Evolutionary conservation across 2,888 invertebrate species (phyloP), one percentile per base, ranked within the genome.

Genomic region (Pachydiplax longipennis): DNA sequence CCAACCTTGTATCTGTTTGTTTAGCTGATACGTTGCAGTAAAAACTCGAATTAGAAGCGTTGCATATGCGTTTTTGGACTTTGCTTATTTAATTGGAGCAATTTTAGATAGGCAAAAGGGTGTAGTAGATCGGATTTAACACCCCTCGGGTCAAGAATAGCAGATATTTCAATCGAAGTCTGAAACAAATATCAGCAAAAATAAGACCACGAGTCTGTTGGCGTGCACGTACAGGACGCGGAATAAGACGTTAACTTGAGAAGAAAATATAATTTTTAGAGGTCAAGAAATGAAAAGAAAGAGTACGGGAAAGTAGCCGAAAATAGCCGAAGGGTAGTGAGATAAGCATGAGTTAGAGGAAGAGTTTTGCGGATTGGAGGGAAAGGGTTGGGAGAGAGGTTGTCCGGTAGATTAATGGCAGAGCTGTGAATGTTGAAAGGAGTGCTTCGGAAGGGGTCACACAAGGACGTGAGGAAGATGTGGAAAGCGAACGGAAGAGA

Each of bases 371-470:
- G 82, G 13, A 82, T 48, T 40, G n/a, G 25, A 31, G 82, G 25
- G 44, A 22, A 81, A 18, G n/a, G 81, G 22, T 12, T n/a, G 40
- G 18, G 81, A 22, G 48, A 25, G 40, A 82, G 48, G 58, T 35
- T 83, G 83, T 58, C 58, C 83, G 44, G 31, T 35, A 83, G 83
- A 83, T 83, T 58, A 83, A 83, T 83, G 83, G 83, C 35, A 35
- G 35, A 31, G 58, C 58, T 83, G 58, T 58, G 58, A 83, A 53
- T 83, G 83, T 53, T 31, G 83, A 83, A 83, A 83, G 83, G 83
- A 58, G 44, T 44, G 44, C 44, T 44, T 44, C 44, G 44, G 44
- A 44, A 44, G 44, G 44, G 44, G 81, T 15, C 8, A 25, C 3
- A 10, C 40, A n/a, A 44, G 81, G 40, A 1, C 18, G 81, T 2